Evolutionary conservation across 2,797 vertebrate species (phyloP), one percentile per base, ranked within the genome.

Genomic region (Toxotes lorentzi): DNA sequence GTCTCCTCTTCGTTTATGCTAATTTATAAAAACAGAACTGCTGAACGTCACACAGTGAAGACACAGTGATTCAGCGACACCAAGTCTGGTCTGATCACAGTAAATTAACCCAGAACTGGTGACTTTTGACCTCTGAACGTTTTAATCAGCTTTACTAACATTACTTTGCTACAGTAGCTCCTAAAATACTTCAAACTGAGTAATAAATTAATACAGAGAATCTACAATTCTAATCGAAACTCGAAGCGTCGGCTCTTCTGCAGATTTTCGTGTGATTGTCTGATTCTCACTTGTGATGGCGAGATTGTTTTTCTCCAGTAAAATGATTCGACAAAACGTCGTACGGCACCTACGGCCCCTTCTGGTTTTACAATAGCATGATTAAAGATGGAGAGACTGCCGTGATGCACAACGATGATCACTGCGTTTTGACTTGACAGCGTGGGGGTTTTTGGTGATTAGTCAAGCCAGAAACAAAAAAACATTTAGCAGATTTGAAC

Each of bases 211-310:
- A 71, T 38, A 40, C n/a, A 70, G 58, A 78, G 35, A 4, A 2
- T 69, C 75, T 81, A 82, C 76, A n/a, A 51, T 54, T 87, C 78
- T 69, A 66, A 82, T 79, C 62, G 10, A 24, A 73, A 63, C 41
- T 24, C 21, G 11, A 68, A 69, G 73, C 23, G 23, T 74, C 51
- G 77, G 87, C 85, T 91, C 88, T 60, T 87, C 81, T 82, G 89
- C 90, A 89, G 91, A 73, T 87, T 73, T 83, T 81, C 30, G 5
- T 67, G 76, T 85, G 91, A 93, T 94, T 94, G 92, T 93, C 92
- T 84, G 78, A 71, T 89, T 86, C 75, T 74, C 58, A 74, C 62
- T 50, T 77, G 73, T 71, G 51, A 73, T 17, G 53, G 71, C 23
- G 23, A 79, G 69, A 81, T 58, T 56, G 19, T 76, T 65, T 66